Evolutionary conservation across 2,113 vertebrate species (phyloP).

Genomic region (Dolichallabes microphthalmus): DNA sequence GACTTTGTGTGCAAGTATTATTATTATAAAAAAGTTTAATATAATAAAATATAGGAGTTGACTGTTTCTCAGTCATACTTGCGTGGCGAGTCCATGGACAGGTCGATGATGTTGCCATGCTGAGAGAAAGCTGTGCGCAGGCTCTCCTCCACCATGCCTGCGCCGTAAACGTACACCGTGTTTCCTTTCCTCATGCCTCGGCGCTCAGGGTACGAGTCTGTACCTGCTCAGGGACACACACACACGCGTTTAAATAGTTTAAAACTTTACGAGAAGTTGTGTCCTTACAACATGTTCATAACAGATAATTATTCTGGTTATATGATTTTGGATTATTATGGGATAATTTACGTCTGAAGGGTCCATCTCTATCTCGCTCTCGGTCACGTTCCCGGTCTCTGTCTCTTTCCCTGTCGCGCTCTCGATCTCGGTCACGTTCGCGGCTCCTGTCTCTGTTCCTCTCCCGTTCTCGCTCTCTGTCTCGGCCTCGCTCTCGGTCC

Average conservation of each 20-base stretch:
- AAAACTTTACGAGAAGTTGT: too few species aligned
- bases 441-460: slow-evolving; percentile 37
- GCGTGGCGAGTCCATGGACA: slow-evolving; percentile 85
- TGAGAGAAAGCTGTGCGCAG: slow-evolving; percentile 80
- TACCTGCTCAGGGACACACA: slow-evolving; percentile 65
- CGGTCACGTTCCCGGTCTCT: slow-evolving; percentile 60
- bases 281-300: too few species aligned
- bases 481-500: slow-evolving; percentile 52
- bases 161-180: slow-evolving; percentile 85
- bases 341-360: slow-evolving; percentile 75
- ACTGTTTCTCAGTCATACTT: slow-evolving; percentile 70
- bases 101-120: slow-evolving; percentile 88
- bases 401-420: slow-evolving; percentile 65
- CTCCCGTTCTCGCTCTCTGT: slow-evolving; percentile 34
- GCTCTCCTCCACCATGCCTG: slow-evolving; percentile 79
- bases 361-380: slow-evolving; percentile 62
- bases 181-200: slow-evolving; percentile 84
- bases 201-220: slow-evolving; percentile 84
- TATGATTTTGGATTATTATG: background rate
- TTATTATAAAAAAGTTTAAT: too few species aligned
- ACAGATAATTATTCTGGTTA: too few species aligned
- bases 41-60: too few species aligned
- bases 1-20: background rate
- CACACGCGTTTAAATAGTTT: background rate
- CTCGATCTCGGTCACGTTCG: slow-evolving; percentile 48